Conservation (phyloP, 2,113 vertebrate species). For the Elgaria multicarinata region DNA sequence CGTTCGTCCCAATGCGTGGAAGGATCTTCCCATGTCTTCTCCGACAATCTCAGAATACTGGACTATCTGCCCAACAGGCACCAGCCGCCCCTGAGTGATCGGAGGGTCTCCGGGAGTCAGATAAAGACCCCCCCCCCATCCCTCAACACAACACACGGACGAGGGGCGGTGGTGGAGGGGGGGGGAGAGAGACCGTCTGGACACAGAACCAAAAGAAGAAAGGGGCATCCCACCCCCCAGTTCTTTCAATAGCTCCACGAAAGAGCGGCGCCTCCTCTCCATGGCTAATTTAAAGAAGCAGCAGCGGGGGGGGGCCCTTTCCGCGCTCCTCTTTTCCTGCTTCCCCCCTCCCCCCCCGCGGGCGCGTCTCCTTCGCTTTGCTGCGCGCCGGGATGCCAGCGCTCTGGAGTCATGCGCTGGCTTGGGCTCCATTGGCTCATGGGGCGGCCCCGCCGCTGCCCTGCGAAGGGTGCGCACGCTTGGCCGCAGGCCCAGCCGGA, state of each 20-base stretch:
- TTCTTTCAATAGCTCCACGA: constrained; percentile 10
- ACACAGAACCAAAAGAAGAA: neutral
- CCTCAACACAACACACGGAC: neutral
- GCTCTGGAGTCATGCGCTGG: constrained; percentile 66
- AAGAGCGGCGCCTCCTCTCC: constrained; percentile 38
- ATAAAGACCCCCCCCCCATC: neutral
- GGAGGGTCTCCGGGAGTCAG: neutral
- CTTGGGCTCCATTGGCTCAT: constrained; percentile 71
- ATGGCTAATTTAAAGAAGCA: neutral
- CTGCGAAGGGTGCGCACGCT: constrained; percentile 25
- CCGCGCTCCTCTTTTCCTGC: neutral
- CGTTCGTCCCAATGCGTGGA: too few relatives aligned
- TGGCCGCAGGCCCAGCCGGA: constrained; percentile 46
- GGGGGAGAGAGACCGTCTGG: neutral
- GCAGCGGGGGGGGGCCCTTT: neutral
- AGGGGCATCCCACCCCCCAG: too few relatives aligned
- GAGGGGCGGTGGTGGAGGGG: neutral
- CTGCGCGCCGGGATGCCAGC: constrained; percentile 56
- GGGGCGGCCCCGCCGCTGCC: constrained; percentile 60
- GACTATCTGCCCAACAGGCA: too few relatives aligned
- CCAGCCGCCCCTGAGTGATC: too few relatives aligned
- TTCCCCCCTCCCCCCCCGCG: too few relatives aligned
- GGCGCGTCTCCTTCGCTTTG: neutral
- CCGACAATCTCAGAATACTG: too few relatives aligned
- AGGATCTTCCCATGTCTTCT: too few relatives aligned